phyloP scores from a whole-genome alignment of 2,113 vertebrate genomes.

The Hirundichthys speculiger region DNA sequence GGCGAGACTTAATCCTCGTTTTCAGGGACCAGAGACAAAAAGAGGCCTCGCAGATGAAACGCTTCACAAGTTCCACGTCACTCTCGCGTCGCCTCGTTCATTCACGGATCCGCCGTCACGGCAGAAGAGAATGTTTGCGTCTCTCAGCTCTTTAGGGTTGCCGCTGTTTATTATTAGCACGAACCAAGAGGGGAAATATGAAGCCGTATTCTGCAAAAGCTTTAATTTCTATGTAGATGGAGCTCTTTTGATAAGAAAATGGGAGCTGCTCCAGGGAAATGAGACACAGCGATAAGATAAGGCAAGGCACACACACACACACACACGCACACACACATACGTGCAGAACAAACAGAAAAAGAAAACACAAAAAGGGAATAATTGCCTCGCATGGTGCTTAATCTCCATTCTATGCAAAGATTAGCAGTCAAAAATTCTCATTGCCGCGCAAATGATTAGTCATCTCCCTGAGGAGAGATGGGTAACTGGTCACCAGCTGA shows the following conservation, averaged over 20 bases:
- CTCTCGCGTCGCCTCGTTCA: constrained; percentile 33
- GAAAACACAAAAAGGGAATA: constrained; percentile 66
- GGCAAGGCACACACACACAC: constrained; percentile 35
- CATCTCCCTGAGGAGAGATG: constrained; percentile 52
- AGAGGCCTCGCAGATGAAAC: constrained; percentile 51
- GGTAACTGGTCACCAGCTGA: constrained; percentile 41
- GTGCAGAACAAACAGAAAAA: constrained; percentile 3
- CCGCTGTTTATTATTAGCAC: constrained; percentile 46
- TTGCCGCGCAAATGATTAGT: constrained; percentile 55
- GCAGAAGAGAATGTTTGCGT: constrained; percentile 6
- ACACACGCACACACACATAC: neutral
- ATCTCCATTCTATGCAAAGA: constrained; percentile 70
- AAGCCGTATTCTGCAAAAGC: constrained; percentile 49
- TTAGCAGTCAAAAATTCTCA: constrained; percentile 65
- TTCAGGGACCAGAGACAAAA: constrained; percentile 62
- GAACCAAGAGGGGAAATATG: constrained; percentile 28
- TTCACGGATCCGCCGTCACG: constrained; percentile 25
- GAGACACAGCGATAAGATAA: constrained; percentile 70
- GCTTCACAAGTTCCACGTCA: constrained; percentile 42
- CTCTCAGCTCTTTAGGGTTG: constrained; percentile 7
- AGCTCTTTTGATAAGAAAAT: constrained; percentile 51
- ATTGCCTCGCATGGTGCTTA: constrained; percentile 65
- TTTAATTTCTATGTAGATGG: constrained; percentile 75
- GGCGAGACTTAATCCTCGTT: constrained; percentile 70
- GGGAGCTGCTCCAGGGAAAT: constrained; percentile 61